A percentile compares a stretch with the other conserved stretches of the same genome.
Conservation (phyloP, 2,113 vertebrate species). For the Sclerurus mexicanus region DNA sequence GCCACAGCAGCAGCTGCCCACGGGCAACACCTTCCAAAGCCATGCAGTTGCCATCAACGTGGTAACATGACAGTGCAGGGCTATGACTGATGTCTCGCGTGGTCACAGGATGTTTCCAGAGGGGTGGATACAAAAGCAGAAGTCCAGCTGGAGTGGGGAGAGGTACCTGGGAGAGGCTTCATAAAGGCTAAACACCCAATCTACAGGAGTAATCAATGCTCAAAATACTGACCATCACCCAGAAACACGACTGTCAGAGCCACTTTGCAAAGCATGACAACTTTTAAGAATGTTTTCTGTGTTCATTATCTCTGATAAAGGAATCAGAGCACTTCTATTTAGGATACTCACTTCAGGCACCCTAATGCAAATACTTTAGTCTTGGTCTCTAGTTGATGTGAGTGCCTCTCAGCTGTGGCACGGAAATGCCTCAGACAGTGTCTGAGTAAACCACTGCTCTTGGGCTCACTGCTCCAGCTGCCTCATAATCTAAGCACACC, state of each 20-base stretch:
- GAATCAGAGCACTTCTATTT: background rate
- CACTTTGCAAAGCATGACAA: background rate
- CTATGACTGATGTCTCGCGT: accelerated
- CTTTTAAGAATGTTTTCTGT: background rate
- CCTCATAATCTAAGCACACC: background rate
- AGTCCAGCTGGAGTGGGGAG: background rate
- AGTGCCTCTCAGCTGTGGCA: background rate
- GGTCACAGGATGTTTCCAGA: background rate
- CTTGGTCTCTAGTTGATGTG: background rate
- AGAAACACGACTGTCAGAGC: background rate
- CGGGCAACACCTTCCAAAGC: background rate
- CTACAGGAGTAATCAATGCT: background rate
- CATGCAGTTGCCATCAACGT: background rate
- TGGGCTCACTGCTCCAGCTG: background rate
- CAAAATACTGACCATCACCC: background rate
- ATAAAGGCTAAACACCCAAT: background rate
- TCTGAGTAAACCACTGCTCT: background rate
- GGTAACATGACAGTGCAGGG: accelerated
- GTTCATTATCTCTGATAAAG: background rate
- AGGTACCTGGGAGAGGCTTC: background rate
- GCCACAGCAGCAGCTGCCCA: background rate
- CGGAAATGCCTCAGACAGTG: background rate
- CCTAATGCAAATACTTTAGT: background rate
- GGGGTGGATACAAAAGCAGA: background rate
- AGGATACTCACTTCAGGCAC: background rate